A percentile compares a stretch with the other conserved stretches of the same genome.
These are phyloP conservation scores for Nesoenas mayeri DNA, from an alignment of 2,113 vertebrate genomes.

Conservation along the genomic window DNA sequence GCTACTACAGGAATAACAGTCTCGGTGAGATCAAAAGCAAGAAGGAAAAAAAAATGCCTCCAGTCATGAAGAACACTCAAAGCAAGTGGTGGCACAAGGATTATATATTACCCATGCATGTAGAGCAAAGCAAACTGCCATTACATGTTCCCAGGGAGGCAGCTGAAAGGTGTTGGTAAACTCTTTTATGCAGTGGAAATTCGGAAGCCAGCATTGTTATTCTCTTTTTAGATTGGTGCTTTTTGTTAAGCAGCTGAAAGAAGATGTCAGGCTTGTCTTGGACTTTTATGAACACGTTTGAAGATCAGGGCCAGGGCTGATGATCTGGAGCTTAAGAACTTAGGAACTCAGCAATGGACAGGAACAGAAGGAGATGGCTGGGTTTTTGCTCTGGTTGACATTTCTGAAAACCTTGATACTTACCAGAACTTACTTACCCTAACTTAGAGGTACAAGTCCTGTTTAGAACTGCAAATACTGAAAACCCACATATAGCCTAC, in stretches of 20 bases:
- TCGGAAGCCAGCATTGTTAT: background rate
- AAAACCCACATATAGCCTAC: background rate
- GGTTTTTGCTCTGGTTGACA: background rate
- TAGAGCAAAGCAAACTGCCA: slow-evolving; percentile 47
- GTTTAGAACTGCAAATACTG: background rate
- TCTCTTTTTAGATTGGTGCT: background rate
- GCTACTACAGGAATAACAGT: slow-evolving; percentile 62
- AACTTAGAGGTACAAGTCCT: background rate
- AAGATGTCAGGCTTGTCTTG: background rate
- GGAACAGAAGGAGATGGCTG: background rate
- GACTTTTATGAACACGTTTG: background rate
- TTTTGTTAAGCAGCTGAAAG: slow-evolving; percentile 3
- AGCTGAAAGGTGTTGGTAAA: background rate
- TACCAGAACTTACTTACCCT: background rate
- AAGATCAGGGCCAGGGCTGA: background rate
- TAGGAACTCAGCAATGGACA: background rate
- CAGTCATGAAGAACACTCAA: slow-evolving; percentile 53
- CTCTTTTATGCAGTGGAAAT: background rate
- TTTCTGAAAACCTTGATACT: background rate
- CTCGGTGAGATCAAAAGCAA: slow-evolving; percentile 52
- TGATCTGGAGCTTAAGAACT: background rate
- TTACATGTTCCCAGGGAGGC: slow-evolving; percentile 18
- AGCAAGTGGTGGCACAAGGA: slow-evolving; percentile 44
- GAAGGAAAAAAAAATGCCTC: slow-evolving; percentile 34
- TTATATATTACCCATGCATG: slow-evolving; percentile 24